Evolutionary conservation across 2,113 vertebrate species (phyloP).

Genomic region (Epinephelus cyanopodus): DNA sequence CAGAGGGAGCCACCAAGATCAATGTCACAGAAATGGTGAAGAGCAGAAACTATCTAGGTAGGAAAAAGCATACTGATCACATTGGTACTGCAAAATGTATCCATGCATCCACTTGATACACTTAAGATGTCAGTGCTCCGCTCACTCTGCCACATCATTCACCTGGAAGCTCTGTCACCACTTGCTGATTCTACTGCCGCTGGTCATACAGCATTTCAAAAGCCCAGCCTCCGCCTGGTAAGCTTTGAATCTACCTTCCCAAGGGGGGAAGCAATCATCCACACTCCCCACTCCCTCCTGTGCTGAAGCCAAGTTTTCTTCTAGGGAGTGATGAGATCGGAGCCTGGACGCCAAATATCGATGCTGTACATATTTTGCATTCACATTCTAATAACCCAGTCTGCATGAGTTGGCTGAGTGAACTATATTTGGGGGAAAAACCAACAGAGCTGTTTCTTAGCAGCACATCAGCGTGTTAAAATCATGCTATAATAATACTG

Average conservation of each 20-base stretch:
- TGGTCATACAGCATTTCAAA: not conserved
- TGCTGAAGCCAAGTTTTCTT: not conserved
- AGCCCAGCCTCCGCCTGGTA: not conserved
- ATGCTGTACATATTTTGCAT: not conserved
- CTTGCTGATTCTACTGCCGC: not conserved
- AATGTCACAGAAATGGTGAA: constrained; percentile 97
- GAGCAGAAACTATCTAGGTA: constrained; percentile 98
- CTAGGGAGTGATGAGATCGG: not conserved
- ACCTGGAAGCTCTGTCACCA: not conserved
- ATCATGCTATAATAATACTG: not conserved
- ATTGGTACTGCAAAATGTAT: not conserved
- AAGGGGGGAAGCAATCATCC: not conserved
- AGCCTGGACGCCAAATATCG: not conserved
- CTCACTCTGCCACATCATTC: not conserved
- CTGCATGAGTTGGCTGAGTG: not conserved
- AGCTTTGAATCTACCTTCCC: not conserved
- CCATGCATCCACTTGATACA: not conserved
- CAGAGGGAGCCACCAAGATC: constrained; percentile 97
- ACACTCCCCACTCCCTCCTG: not conserved
- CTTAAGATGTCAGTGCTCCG: not conserved
- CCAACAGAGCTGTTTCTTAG: not conserved
- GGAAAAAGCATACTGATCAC: constrained; percentile 49
- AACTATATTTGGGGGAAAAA: not conserved
- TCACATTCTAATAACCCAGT: not conserved
- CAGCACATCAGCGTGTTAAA: not conserved